Evolutionary conservation across 1,140 invertebrate species (phyloP).

Genomic region (Calliphora vicina): DNA sequence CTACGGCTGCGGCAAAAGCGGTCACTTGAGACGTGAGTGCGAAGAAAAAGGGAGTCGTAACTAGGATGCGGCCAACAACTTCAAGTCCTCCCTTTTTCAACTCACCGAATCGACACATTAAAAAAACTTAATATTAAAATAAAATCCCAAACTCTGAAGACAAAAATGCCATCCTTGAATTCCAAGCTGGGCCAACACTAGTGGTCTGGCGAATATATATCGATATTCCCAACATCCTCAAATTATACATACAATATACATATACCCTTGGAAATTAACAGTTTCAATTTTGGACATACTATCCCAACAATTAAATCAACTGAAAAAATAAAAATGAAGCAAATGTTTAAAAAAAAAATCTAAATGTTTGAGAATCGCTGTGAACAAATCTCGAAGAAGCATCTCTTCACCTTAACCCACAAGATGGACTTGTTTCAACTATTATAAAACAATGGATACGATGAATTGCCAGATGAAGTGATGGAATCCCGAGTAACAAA

Average conservation of each 20-base stretch:
- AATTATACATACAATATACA: not conserved
- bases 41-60: slow-evolving; percentile 71
- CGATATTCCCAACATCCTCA: not conserved
- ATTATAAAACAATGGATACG: not conserved
- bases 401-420: not conserved
- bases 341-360: not conserved
- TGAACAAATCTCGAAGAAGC: slow-evolving; percentile 17
- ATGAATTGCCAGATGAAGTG: not conserved
- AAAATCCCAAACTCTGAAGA: not conserved
- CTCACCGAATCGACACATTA: slow-evolving; percentile 35
- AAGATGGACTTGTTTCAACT: not conserved
- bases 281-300: slow-evolving; percentile 15
- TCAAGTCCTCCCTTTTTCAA: slow-evolving; percentile 1
- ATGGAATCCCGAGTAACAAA: not conserved
- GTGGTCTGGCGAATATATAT: not conserved
- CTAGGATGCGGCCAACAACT: slow-evolving; percentile 43
- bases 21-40: slow-evolving; percentile 90
- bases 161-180: slow-evolving; percentile 9
- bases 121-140: slow-evolving; percentile 19
- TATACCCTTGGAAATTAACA: not conserved
- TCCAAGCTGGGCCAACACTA: not conserved
- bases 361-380: slow-evolving; percentile 18
- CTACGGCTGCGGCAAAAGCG: slow-evolving; percentile 87
- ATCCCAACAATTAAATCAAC: not conserved
- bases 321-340: not conserved